Evolutionary conservation across 2,113 vertebrate genomes (phyloP).

Genomic region (Sturnira hondurensis): DNA sequence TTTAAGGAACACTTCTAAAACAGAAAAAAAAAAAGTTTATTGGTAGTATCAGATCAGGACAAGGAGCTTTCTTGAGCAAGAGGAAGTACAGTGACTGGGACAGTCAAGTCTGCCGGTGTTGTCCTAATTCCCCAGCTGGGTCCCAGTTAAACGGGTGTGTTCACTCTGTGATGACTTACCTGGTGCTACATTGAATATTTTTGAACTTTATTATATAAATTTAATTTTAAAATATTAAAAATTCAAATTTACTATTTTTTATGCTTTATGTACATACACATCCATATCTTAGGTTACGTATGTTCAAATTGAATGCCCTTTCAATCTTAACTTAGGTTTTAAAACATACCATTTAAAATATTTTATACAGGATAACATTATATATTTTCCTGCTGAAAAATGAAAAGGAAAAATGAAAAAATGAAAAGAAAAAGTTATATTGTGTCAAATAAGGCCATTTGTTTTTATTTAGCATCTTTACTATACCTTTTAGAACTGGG

Average conservation of each 20-base stretch:
- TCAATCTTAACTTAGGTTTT: neutral
- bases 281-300: neutral
- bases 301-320: neutral
- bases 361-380: neutral
- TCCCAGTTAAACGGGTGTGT: fast-evolving
- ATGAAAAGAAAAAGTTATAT: neutral
- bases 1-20: neutral
- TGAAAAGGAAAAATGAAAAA: neutral
- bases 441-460: neutral
- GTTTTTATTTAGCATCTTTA: neutral
- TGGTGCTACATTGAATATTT: neutral
- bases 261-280: neutral
- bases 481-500: neutral
- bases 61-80: neutral
- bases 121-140: neutral
- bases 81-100: neutral
- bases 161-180: neutral
- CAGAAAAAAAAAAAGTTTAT: neutral
- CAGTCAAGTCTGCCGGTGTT: fast-evolving
- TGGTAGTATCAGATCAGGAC: neutral
- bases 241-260: neutral
- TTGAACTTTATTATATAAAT: neutral
- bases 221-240: neutral
- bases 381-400: neutral
- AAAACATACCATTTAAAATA: neutral